Conservation (phyloP, 37 sponge, comb jelly and placozoan species). For the Bolinopsis microptera region DNA sequence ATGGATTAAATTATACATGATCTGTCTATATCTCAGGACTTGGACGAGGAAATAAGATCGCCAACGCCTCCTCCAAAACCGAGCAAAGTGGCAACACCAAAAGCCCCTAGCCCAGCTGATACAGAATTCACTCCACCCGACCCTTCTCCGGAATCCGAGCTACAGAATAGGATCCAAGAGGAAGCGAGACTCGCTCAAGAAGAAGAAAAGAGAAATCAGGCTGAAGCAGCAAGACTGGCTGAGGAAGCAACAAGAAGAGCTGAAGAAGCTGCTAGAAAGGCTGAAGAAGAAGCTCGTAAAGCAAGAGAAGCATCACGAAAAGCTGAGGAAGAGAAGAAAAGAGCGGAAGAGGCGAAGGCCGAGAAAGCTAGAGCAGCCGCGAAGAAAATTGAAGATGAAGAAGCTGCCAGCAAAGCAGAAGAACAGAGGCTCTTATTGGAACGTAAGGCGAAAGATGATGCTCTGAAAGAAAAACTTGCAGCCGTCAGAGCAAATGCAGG, state of each 20-base stretch:
- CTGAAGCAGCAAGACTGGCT: neutral
- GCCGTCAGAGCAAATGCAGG: conserved; percentile 5
- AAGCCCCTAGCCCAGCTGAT: neutral
- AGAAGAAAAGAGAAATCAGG: neutral
- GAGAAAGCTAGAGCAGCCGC: neutral
- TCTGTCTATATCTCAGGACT: neutral
- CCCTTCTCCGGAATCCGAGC: neutral
- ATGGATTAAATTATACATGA: too few relatives aligned
- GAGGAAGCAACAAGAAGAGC: conserved; percentile 13
- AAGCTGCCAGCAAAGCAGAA: neutral
- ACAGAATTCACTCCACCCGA: neutral
- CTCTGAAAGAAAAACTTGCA: conserved; percentile 37
- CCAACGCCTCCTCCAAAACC: neutral
- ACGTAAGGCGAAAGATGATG: conserved; percentile 3
- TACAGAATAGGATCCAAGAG: neutral
- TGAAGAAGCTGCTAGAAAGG: neutral
- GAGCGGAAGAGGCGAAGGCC: conserved; percentile 34
- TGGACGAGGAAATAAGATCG: neutral
- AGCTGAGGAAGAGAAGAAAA: neutral
- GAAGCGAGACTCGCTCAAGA: neutral
- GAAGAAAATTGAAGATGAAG: neutral
- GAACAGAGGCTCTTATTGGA: conserved; percentile 4
- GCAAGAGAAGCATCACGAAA: neutral
- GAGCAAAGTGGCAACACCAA: neutral
- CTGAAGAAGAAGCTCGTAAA: neutral